Percentiles rank a stretch among this genome's conserved stretches.
Conservation (phyloP, 1,140 invertebrate species). For the Drosophila parabipectinata region DNA sequence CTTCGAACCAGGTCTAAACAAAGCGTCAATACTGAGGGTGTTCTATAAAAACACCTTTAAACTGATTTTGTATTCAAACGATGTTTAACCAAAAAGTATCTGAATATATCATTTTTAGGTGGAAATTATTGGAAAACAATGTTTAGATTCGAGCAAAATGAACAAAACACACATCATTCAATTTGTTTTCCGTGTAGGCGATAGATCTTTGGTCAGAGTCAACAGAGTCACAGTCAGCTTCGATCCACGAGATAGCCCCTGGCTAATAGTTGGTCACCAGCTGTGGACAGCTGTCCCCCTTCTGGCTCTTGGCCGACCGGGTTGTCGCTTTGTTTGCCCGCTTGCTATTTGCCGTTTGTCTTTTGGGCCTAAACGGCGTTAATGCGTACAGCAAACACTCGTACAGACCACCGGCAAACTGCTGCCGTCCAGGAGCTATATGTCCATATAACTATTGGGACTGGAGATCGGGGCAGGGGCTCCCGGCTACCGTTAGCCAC, state of each 20-base stretch:
- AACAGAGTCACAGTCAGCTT: slow-evolving; percentile 10
- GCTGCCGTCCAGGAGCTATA: slow-evolving; percentile 28
- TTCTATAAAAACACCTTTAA: not conserved
- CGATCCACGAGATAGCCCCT: slow-evolving; percentile 41
- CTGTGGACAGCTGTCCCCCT: slow-evolving; percentile 50
- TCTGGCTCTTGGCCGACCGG: slow-evolving; percentile 28
- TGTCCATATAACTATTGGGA: not conserved
- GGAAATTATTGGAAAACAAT: not conserved
- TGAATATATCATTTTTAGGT: not conserved
- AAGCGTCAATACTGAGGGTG: slow-evolving; percentile 31
- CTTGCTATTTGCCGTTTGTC: slow-evolving; percentile 53
- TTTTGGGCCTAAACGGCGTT: slow-evolving; percentile 56
- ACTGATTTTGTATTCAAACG: no score
- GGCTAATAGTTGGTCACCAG: slow-evolving; percentile 51
- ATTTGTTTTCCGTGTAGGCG: slow-evolving; percentile 16
- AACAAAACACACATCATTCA: slow-evolving; percentile 2
- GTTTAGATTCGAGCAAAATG: not conserved
- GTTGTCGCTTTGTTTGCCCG: slow-evolving; percentile 46
- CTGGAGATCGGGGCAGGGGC: slow-evolving; percentile 12
- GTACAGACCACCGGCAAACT: slow-evolving; percentile 50
- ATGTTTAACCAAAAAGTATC: no score
- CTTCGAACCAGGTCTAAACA: slow-evolving; percentile 39
- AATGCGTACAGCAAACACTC: slow-evolving; percentile 67
- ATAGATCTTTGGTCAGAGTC: slow-evolving; percentile 39
- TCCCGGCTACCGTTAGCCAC: slow-evolving; percentile 61